Base-by-base conservation (phyloP, 1,140 invertebrate species). In the Papilio polytes region DNA sequence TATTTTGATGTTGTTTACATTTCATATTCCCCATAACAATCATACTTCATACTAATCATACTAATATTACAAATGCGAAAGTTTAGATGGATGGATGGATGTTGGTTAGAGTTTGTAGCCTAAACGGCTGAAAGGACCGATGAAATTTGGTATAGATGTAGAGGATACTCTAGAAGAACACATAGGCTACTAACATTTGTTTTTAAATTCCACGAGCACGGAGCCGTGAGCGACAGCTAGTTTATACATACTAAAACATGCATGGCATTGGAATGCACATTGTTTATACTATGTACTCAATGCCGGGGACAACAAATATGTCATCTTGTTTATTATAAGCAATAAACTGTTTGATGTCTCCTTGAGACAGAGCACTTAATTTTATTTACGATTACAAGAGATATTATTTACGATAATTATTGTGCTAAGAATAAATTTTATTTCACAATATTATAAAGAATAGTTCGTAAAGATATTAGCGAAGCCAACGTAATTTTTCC, bases 331-430 rank as follows among this genome's bases (percentile, higher is more conserved):
- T 70, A 70, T 70, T 70, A 36, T 70, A 31, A 70, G 63, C 63
- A 70, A 36, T 70, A 70, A 70, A 70, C 63, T 70, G 26, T 70
- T 70, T 63, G 22, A 70, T 70, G 63, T 70, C 63, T 70, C 63
- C 13, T 31, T 70, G 63, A 70, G 63, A 70, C 63, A 36, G 63
- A 70, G 63, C 26, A 31, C 63, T 70, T 70, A 31, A 70, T 70
- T 22, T 70, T 70, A 70, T 70, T 70, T 70, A 70, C 26, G 63
- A 70, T 70, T 63, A 63, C 63, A 70, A 4, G 26, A 15, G 22
- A 31, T 70, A 70, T 70, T 70, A 70, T 70, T 70, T 70, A 70
- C 63, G 63, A 70, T 70, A 70, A 70, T 36, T 26, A 70, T 36
- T 36, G 26, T 36, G 26, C 26, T 70, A 70, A 12, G 26, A 70